Evolutionary conservation across 2,113 vertebrate genomes (phyloP).

Genomic region (Castor canadensis): DNA sequence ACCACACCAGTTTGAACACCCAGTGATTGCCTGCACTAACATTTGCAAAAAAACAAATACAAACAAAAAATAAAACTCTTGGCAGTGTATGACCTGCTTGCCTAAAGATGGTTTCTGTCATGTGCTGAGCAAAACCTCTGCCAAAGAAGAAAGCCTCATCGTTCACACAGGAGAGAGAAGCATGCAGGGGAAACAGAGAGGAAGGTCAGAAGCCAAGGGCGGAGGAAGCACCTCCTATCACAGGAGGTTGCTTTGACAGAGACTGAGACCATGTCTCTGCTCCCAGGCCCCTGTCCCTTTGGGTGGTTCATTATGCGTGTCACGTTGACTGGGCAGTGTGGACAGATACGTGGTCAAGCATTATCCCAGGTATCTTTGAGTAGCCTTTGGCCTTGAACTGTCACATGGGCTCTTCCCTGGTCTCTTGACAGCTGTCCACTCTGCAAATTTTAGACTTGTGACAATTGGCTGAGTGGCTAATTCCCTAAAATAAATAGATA

Average conservation of each 20-base stretch:
- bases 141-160: no score
- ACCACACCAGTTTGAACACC: background rate
- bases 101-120: background rate
- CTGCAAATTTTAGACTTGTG: background rate
- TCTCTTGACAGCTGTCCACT: no score
- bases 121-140: fast-evolving
- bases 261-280: background rate
- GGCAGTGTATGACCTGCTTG: background rate
- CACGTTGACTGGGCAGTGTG: background rate
- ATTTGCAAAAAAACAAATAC: background rate
- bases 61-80: background rate
- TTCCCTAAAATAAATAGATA: background rate
- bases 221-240: background rate
- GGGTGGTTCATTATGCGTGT: background rate
- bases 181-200: background rate
- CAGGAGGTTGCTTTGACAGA: no score
- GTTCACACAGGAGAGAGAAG: background rate
- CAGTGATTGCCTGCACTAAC: background rate
- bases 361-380: background rate
- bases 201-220: background rate
- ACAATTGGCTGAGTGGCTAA: no score
- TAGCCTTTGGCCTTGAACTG: background rate
- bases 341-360: background rate
- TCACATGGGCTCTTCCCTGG: background rate
- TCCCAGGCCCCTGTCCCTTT: fast-evolving